Percentiles rank a stretch among this genome's conserved stretches.
Evolutionary conservation across 2,113 vertebrate genomes (phyloP).

Genomic region (Hippocampus comes): DNA sequence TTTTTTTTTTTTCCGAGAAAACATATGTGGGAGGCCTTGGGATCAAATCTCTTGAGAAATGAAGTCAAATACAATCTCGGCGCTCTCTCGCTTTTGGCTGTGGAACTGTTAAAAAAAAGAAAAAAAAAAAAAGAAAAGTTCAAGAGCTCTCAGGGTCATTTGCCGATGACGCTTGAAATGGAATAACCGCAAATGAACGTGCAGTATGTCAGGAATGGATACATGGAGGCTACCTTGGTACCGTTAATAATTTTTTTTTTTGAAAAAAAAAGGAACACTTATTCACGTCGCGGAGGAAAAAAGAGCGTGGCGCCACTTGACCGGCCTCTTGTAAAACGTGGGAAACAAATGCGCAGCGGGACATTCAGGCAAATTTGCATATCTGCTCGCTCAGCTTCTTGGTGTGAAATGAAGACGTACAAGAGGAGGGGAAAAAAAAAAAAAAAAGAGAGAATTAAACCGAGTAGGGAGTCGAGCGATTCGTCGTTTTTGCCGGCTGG

Average conservation of each 20-base stretch:
- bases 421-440: not conserved
- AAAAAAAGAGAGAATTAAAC: slow-evolving; percentile 3
- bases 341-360: not conserved
- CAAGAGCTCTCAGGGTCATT: not conserved
- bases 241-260: not conserved
- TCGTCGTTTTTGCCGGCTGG: not conserved
- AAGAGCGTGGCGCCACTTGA: slow-evolving; percentile 3
- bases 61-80: not conserved
- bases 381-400: slow-evolving; percentile 24
- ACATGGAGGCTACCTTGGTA: not conserved
- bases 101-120: too few relatives aligned
- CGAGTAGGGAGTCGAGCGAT: not conserved
- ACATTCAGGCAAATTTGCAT: slow-evolving; percentile 21
- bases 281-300: not conserved
- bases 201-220: not conserved
- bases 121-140: too few relatives aligned
- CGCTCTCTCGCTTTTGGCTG: not conserved
- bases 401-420: slow-evolving; percentile 13
- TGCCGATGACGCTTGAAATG: not conserved
- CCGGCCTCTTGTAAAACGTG: not conserved
- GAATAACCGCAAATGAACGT: not conserved
- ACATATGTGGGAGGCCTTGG: not conserved
- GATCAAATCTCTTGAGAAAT: not conserved
- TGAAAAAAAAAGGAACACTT: not conserved
- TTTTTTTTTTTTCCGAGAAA: not conserved